Evolutionary conservation across 2,797 vertebrate species (phyloP), one percentile per base, ranked within the genome.

Genomic region (Staurois parvus): DNA sequence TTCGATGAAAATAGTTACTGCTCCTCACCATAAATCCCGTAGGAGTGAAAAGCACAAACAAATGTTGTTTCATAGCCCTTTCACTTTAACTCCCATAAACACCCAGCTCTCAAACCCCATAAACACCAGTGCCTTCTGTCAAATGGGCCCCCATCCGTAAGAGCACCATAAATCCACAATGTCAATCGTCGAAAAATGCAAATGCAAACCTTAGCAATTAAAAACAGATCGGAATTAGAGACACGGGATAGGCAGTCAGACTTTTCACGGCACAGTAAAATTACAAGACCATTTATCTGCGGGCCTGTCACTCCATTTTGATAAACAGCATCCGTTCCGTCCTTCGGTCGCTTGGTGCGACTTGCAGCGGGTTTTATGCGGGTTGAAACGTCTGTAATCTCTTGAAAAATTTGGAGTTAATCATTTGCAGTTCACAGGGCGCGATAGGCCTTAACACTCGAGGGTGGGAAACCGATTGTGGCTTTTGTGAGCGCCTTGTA

Each of bases 361-460:
- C 91, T 93, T 88, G 89, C 93, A 0, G 76, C 90, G 89, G 92
- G 91, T 93, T 94, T 94, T 90, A 91, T 93, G 94, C 93, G 90
- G 89, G 93, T 94, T 89, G 93, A 91, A 92, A 21, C 89, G 91
- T 91, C 93, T 93, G 92, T 93, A 90, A 94, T 94, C 93, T 91
- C 93, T 92, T 93, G 94, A 96, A 95, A 96, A 95, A 96, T 96
- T 96, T 93, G 94, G 94, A 96, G 95, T 96, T 96, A 96, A 97
- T 97, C 93, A 96, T 96, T 94, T 95, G 94, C 93, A 93, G 91
- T 94, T 92, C 92, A 91, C 89, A 90, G 93, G 89, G 90, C 93
- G 92, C 81, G 92, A 93, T 94, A 95, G 95, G 94, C 93, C 94
- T 94, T 91, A 92, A 64, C 92, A 95, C 91, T 92, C 85, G 89